A percentile compares a stretch with the other conserved stretches of the same genome.
These are phyloP conservation scores for Spongia lamella DNA, from an alignment of 37 sponge, comb jelly and placozoan species.

Conservation along the genomic window DNA sequence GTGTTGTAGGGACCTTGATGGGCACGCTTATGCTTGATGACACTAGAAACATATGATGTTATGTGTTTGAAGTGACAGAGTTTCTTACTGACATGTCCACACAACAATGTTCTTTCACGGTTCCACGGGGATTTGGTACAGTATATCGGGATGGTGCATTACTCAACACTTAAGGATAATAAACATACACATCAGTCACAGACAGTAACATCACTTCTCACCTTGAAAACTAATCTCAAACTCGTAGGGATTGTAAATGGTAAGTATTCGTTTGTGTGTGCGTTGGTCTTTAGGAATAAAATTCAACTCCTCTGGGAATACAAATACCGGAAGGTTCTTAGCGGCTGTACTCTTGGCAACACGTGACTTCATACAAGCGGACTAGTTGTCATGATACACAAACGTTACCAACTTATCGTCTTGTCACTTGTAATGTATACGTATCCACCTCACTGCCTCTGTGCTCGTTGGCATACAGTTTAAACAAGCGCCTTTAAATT, in stretches of 20 bases:
- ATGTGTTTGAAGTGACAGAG: too few species aligned
- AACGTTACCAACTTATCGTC: too few species aligned
- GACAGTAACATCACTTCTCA: not conserved
- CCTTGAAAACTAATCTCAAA: slow-evolving; percentile 70
- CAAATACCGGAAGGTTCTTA: slow-evolving; percentile 73
- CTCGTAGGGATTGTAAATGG: slow-evolving; percentile 90
- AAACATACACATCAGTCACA: not conserved
- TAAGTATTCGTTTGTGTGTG: slow-evolving; percentile 71
- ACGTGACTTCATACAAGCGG: too few species aligned
- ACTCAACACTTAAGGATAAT: slow-evolving; percentile 49
- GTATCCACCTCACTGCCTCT: too few species aligned
- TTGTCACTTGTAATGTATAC: too few species aligned
- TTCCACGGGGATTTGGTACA: slow-evolving; percentile 59
- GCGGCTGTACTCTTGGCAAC: slow-evolving; percentile 4
- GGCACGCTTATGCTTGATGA: not conserved
- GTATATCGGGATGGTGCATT: slow-evolving; percentile 56
- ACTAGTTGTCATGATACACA: too few species aligned
- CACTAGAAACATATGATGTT: too few species aligned
- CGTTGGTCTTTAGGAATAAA: slow-evolving; percentile 46
- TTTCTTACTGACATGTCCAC: slow-evolving; percentile 82
- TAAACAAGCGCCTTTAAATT: too few species aligned
- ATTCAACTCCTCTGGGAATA: slow-evolving; percentile 72
- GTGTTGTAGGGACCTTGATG: slow-evolving; percentile 29
- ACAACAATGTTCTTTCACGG: slow-evolving; percentile 60
- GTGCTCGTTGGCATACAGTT: too few species aligned